A percentile compares a stretch with the other conserved stretches of the same genome.
Evolutionary conservation across 2,888 invertebrate species (phyloP).

Genomic region (Drosophila austrosaltans): DNA sequence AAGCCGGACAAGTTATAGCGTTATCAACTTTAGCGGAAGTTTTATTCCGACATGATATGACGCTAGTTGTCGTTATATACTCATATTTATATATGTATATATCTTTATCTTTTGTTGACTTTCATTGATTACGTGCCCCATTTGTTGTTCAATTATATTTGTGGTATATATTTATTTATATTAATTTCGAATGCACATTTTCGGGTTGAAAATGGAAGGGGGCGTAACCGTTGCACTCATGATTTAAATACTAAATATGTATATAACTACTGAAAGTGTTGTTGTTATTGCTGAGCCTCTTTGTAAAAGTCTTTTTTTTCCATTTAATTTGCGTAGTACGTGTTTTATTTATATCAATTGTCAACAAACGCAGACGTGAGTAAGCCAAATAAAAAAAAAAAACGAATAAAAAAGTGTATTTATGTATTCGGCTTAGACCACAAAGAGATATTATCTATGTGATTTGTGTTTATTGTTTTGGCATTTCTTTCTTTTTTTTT

Average conservation of each 20-base stretch:
- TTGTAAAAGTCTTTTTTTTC: background rate
- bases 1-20: constrained; percentile 38
- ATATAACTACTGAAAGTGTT: background rate
- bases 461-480: constrained; percentile 19
- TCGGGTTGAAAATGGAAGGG: constrained; percentile 20
- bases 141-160: constrained; percentile 10
- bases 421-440: background rate
- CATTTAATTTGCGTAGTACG: constrained; percentile 9
- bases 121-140: constrained; percentile 41
- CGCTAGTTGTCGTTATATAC: background rate
- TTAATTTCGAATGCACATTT: constrained; percentile 26
- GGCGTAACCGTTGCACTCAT: constrained; percentile 43
- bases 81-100: background rate
- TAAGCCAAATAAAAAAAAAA: background rate
- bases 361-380: background rate
- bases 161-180: constrained; percentile 13
- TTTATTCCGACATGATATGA: constrained; percentile 16
- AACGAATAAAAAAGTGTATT: constrained; percentile 26
- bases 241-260: background rate
- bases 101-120: constrained; percentile 16
- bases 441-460: background rate
- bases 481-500: constrained; percentile 5
- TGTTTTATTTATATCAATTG: constrained; percentile 1
- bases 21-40: constrained; percentile 43
- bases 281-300: background rate